Conservation (phyloP, 2,113 vertebrate genomes). For the Emydocephalus ijimae region DNA sequence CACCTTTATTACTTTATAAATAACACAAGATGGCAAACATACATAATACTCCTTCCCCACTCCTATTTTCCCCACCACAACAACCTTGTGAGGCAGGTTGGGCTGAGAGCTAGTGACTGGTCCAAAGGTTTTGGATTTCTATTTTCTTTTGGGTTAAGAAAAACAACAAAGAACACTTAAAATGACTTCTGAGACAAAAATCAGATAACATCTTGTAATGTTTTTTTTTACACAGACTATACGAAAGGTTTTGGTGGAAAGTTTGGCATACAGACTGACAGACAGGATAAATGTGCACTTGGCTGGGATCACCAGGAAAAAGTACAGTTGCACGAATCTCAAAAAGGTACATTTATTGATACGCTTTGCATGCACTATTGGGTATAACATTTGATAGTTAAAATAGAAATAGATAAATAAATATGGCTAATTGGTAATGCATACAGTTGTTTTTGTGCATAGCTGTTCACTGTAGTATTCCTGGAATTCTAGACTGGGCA, state of each 20-base stretch:
- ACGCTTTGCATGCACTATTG: neutral
- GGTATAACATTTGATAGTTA: neutral
- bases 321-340: conserved; percentile 91
- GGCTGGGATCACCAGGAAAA: conserved; percentile 99
- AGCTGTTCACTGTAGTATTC: neutral
- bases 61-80: neutral
- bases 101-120: neutral
- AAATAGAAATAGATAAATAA: neutral
- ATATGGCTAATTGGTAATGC: neutral
- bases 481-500: neutral
- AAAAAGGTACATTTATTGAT: conserved; percentile 80
- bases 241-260: conserved; percentile 95
- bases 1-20: neutral
- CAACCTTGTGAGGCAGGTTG: neutral
- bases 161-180: neutral
- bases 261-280: conserved; percentile 95
- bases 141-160: neutral
- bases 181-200: neutral
- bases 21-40: neutral
- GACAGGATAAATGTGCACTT: conserved; percentile 93
- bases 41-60: neutral
- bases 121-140: neutral
- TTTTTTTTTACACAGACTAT: conserved; percentile 79
- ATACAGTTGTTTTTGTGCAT: neutral
- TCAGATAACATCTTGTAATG: conserved; percentile 21